Base-by-base conservation (phyloP, 2,797 vertebrate species). In the Peromyscus nudipes region DNA sequence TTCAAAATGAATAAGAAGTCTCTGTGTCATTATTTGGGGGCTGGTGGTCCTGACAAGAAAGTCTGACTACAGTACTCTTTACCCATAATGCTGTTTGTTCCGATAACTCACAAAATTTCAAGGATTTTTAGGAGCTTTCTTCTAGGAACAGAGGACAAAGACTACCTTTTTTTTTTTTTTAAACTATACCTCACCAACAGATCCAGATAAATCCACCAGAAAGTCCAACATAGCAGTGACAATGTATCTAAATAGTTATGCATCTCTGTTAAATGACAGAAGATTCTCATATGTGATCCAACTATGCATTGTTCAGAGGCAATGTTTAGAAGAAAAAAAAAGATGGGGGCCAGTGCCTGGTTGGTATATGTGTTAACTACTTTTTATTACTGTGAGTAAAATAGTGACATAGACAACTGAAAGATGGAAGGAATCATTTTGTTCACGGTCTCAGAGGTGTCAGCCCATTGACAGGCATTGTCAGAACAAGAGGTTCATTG, bases 301-400 rank as follows among this genome's bases (percentile, higher is more conserved):
- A 76, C 31, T 31, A 25, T 81, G 23, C 17, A 37, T 31, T 86
- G 64, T 43, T 69, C 77, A 83, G 69, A 79, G n/a, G 12, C 27
- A 82, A 67, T 69, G 37, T 89, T 93, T 71, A 52, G 89, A 52
- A 52, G n/a, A 73, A 92, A 64, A 55, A 65, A 89, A 81, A 64
- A 46, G 43, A 40, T 73, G 43, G 69, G 13, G 69, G 46, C 46
- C 46, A 7, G 46, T 46, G 52, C 46, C 37, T 75, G 23, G 67
- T 64, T 49, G 31, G 69, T 2, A 37, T 27, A 34, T 40, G 11
- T 17, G 27, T 62, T 43, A 31, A 64, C 27, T 83, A 16, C 37
- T 83, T 64, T 83, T 43, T n/a, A 40, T 29, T n/a, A 31, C 4
- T 60, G 71, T 73, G 34, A 4, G 11, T 57, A 16, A 76, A 16